phyloP scores from a whole-genome alignment of 2,113 vertebrate species.

The Thunnus maccoyii region DNA sequence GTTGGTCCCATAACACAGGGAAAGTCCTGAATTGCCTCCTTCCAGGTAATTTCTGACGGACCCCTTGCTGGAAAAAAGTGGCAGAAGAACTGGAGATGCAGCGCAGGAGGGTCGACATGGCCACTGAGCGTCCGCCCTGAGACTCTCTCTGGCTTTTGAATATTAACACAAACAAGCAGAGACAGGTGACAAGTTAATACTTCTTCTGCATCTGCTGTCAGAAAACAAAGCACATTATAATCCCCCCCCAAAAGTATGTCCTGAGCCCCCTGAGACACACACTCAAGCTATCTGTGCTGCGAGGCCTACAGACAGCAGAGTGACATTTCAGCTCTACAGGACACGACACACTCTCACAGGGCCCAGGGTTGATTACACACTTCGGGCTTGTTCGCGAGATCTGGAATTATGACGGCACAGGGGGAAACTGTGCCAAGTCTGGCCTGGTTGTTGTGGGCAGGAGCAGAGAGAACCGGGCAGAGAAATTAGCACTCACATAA shows the following conservation, averaged over 20 bases:
- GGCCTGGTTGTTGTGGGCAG: slow-evolving; percentile 37
- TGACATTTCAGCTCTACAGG: slow-evolving; percentile 76
- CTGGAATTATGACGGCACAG: slow-evolving; percentile 77
- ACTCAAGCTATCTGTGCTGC: slow-evolving; percentile 42
- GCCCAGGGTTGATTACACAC: slow-evolving; percentile 65
- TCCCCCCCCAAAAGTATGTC: slow-evolving; percentile 10
- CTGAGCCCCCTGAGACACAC: slow-evolving; percentile 40
- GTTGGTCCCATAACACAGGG: slow-evolving; percentile 81
- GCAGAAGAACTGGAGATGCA: slow-evolving; percentile 77
- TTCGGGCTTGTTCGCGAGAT: slow-evolving; percentile 76
- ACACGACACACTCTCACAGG: slow-evolving; percentile 44
- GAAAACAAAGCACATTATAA: slow-evolving; percentile 51
- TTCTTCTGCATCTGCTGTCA: slow-evolving; percentile 52
- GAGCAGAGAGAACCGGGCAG: slow-evolving; percentile 9
- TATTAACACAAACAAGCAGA: slow-evolving; percentile 56
- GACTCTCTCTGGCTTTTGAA: slow-evolving; percentile 66
- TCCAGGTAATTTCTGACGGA: slow-evolving; percentile 65
- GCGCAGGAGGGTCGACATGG: slow-evolving; percentile 84
- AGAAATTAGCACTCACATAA: slow-evolving; percentile 18
- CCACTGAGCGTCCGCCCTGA: slow-evolving; percentile 45
- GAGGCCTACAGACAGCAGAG: slow-evolving; percentile 72
- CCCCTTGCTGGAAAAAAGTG: slow-evolving; percentile 67
- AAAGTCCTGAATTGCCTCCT: slow-evolving; percentile 83
- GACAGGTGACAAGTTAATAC: slow-evolving; percentile 18
- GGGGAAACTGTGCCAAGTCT: slow-evolving; percentile 72